phyloP scores from a whole-genome alignment of 2,888 invertebrate species.

The Microctonus aethiopoides region DNA sequence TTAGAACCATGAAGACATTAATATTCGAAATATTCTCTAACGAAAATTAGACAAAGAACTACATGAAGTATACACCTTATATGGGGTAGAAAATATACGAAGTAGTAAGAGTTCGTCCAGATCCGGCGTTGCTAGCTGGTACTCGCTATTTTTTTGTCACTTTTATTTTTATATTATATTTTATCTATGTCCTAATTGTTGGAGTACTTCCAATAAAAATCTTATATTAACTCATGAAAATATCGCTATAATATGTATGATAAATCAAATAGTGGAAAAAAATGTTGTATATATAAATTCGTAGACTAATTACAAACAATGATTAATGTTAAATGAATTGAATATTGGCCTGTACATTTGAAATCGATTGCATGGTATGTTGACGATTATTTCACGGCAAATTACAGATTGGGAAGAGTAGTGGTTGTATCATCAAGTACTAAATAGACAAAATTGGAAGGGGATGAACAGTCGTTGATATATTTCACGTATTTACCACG shows the following conservation, averaged over 20 bases:
- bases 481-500: slow-evolving; percentile 37
- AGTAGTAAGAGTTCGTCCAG: no score
- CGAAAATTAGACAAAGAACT: not conserved
- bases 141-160: no score
- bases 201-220: not conserved
- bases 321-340: slow-evolving; percentile 37
- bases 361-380: slow-evolving; percentile 38
- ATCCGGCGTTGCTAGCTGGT: no score
- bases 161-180: not conserved
- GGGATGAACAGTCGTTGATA: slow-evolving; percentile 34
- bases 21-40: not conserved
- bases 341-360: slow-evolving; percentile 37
- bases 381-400: slow-evolving; percentile 46
- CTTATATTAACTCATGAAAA: slow-evolving; percentile 18
- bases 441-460: slow-evolving; percentile 38
- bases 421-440: slow-evolving; percentile 10
- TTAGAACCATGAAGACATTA: not conserved
- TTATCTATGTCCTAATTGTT: not conserved
- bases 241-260: slow-evolving; percentile 1
- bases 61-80: not conserved
- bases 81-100: no score
- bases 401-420: slow-evolving; percentile 30
- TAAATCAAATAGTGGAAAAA: slow-evolving; percentile 22
- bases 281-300: slow-evolving; percentile 27
- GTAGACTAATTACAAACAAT: slow-evolving; percentile 18